Evolutionary conservation across 2,888 invertebrate genomes (phyloP).

Genomic region (Papilio gigon): DNA sequence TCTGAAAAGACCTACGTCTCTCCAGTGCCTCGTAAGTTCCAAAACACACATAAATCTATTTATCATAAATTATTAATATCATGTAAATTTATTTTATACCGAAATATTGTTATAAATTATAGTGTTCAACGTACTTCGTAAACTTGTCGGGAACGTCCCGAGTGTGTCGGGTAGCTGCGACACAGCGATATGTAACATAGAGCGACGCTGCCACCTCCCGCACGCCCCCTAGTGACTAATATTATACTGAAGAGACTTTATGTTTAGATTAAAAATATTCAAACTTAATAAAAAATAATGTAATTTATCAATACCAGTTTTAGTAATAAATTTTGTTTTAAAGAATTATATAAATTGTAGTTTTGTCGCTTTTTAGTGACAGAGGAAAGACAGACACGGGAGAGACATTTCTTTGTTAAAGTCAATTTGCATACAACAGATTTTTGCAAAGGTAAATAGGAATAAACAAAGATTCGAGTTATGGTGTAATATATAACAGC

Average conservation of each 20-base stretch:
- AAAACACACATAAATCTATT: not conserved
- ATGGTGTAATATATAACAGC: too few relatives aligned
- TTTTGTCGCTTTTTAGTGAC: too few relatives aligned
- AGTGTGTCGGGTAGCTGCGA: constrained; percentile 26
- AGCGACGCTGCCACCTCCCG: constrained; percentile 11
- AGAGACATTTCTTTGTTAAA: too few relatives aligned
- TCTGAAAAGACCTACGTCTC: not conserved
- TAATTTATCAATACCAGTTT: too few relatives aligned
- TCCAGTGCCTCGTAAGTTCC: not conserved
- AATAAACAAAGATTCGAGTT: too few relatives aligned
- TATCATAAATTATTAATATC: constrained; percentile 11
- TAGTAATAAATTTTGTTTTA: too few relatives aligned
- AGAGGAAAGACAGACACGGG: too few relatives aligned
- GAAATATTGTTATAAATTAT: constrained; percentile 24
- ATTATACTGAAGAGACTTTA: not conserved
- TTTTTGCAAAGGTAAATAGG: too few relatives aligned
- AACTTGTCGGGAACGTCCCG: constrained; percentile 32
- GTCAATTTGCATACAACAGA: too few relatives aligned
- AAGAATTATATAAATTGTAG: too few relatives aligned
- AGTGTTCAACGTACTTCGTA: constrained; percentile 10
- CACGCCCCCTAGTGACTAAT: not conserved
- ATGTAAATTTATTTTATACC: constrained; percentile 1
- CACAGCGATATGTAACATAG: constrained; percentile 17
- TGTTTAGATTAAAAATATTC: not conserved
- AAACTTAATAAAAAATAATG: constrained; percentile 1